Evolutionary conservation across 1,140 invertebrate genomes (phyloP).

Genomic region (Calephelis virginiensis): DNA sequence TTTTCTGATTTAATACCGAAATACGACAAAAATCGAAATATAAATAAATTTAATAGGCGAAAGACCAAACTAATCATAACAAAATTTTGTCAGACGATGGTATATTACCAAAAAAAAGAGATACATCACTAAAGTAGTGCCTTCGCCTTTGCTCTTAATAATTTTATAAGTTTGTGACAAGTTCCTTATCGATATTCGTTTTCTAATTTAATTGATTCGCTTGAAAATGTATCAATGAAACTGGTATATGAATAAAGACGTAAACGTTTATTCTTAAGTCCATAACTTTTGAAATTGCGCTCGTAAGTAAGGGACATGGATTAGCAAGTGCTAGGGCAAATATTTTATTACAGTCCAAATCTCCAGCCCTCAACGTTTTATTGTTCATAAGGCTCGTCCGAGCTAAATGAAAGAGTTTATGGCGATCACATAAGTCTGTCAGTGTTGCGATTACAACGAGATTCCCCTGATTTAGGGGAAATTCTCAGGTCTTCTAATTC

Average conservation of each 20-base stretch:
- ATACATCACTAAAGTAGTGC: too few relatives aligned
- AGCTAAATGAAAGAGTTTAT: slow-evolving; percentile 78
- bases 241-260: slow-evolving; percentile 13
- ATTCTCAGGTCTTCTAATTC: slow-evolving; percentile 7
- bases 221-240: background rate
- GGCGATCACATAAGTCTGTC: slow-evolving; percentile 66
- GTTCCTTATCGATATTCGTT: too few relatives aligned
- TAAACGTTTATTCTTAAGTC: slow-evolving; percentile 28
- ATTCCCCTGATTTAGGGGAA: slow-evolving; percentile 37
- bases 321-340: slow-evolving; percentile 75
- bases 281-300: slow-evolving; percentile 74
- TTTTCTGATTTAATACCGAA: too few relatives aligned
- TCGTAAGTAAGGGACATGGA: slow-evolving; percentile 71
- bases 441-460: slow-evolving; percentile 51
- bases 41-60: too few relatives aligned
- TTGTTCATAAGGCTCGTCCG: slow-evolving; percentile 77
- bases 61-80: too few relatives aligned
- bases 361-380: slow-evolving; percentile 75
- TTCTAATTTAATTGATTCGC: background rate
- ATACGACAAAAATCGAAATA: too few relatives aligned
- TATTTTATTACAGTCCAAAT: slow-evolving; percentile 78
- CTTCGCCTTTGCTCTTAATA: too few relatives aligned
- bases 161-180: too few relatives aligned
- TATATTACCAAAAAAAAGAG: too few relatives aligned
- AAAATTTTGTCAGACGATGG: too few relatives aligned